A percentile compares a stretch with the other conserved stretches of the same genome.
Conservation (phyloP, 2,113 vertebrate genomes). For the Macheiramphus alcinus region DNA sequence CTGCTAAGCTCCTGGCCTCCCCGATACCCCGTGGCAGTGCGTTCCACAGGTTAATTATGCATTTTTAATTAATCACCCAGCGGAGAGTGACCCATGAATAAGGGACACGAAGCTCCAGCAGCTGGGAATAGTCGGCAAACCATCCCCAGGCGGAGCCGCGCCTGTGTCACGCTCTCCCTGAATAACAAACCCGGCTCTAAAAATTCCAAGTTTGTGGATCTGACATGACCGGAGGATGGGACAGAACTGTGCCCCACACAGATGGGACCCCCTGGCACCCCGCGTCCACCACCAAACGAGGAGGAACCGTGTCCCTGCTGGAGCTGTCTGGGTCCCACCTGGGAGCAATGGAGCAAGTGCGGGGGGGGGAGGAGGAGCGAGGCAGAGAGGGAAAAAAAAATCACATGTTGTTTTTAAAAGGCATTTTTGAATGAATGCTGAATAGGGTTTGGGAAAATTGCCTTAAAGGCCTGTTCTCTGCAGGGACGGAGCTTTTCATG, state of each 20-base stretch:
- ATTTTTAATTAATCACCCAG: constrained; percentile 23
- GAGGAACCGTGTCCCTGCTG: neutral
- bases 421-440: constrained; percentile 70
- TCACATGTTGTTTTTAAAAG: constrained; percentile 71
- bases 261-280: neutral
- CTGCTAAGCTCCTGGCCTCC: constrained; percentile 47
- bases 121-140: neutral
- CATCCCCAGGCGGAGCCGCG: neutral
- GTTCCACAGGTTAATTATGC: constrained; percentile 59
- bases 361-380: constrained; percentile 9
- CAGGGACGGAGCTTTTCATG: constrained; percentile 64
- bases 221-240: neutral
- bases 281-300: neutral
- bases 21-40: constrained; percentile 7
- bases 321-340: constrained; percentile 32
- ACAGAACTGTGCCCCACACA: neutral
- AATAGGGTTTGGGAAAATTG: constrained; percentile 74
- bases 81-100: constrained; percentile 13
- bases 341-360: constrained; percentile 10
- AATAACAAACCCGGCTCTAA: neutral
- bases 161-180: neutral
- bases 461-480: constrained; percentile 72
- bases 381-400: constrained; percentile 21
- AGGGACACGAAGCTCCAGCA: neutral
- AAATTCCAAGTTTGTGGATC: neutral